Base-by-base conservation (phyloP, 2,888 invertebrate genomes). In the Andrena praecox region DNA sequence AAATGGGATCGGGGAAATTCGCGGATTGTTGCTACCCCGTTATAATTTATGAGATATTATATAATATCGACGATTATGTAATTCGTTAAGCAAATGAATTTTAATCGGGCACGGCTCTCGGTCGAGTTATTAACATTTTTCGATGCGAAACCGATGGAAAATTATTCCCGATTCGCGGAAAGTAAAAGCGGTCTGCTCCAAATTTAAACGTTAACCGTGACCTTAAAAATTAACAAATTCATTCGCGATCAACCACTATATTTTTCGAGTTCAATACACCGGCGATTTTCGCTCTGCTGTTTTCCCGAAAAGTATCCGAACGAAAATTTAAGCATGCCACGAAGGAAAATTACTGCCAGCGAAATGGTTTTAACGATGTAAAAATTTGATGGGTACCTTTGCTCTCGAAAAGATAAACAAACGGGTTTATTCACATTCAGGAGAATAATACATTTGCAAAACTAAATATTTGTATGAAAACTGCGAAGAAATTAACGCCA, bases 131-230 rank as follows among this genome's bases (percentile, higher is more conserved):
- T 76, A 68, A 76, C 71, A 76, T 67, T 71, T 80, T 75, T 82
- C 75, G 71, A 67, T 24, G 62, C 7, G 62, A 75, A 71, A 81
- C 33, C 67, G 62, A 71, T 81, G 75, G 70, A 42, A 75, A 80
- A 82, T 75, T 73, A 78, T 67, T 52, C 54, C 71, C 10, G 31
- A 66, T 70, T 42, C 56, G 42, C 10, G 33, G 67, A 79, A 79
- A 80, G 80, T 67, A 80, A 80, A 78, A 80, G 80, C 80, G 69
- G n/a, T 29, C 31, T n/a, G 8, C 35, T 50, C 29, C 33, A 64
- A 52, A 29, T 80, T 80, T 71, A 27, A 73, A 73, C 63, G 35
- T 81, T 66, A 81, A 81, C 80, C 73, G 80, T 70, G 73, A 81
- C 80, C 73, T 35, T 52, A 60, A 69, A 81, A 80, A 80, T 80